Conservation (phyloP, 2,113 vertebrate species). For the Puffinus mauretanicus region DNA sequence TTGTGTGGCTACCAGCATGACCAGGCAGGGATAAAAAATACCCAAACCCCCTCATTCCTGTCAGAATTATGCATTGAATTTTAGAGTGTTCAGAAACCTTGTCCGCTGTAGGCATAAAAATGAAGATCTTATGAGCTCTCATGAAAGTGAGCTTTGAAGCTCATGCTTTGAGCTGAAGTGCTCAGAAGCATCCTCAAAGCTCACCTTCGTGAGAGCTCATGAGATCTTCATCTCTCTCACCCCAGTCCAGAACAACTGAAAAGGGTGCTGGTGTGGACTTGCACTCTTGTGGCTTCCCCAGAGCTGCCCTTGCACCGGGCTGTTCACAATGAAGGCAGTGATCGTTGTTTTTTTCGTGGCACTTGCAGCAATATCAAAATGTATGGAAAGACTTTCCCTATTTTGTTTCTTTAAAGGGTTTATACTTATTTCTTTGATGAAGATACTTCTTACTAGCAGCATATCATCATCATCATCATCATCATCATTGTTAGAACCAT, state of each 20-base stretch:
- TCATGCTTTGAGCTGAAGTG: too few species aligned
- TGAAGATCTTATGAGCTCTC: background rate
- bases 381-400: background rate
- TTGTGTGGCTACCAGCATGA: background rate
- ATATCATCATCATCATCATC: too few species aligned
- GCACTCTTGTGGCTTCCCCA: background rate
- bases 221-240: background rate
- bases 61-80: background rate
- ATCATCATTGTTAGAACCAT: background rate
- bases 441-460: background rate
- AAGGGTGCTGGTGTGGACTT: background rate
- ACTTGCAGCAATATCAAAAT: background rate
- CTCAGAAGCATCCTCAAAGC: background rate
- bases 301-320: background rate
- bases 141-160: too few species aligned
- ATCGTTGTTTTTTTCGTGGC: background rate
- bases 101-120: background rate
- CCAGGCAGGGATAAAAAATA: background rate
- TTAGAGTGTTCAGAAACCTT: background rate
- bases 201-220: background rate
- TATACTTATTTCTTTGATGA: background rate
- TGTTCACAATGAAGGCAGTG: background rate
- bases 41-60: accelerated
- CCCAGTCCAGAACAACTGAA: background rate
- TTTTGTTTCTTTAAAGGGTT: background rate